phyloP scores from a whole-genome alignment of 2,113 vertebrate genomes.

The Eretmochelys imbricata region DNA sequence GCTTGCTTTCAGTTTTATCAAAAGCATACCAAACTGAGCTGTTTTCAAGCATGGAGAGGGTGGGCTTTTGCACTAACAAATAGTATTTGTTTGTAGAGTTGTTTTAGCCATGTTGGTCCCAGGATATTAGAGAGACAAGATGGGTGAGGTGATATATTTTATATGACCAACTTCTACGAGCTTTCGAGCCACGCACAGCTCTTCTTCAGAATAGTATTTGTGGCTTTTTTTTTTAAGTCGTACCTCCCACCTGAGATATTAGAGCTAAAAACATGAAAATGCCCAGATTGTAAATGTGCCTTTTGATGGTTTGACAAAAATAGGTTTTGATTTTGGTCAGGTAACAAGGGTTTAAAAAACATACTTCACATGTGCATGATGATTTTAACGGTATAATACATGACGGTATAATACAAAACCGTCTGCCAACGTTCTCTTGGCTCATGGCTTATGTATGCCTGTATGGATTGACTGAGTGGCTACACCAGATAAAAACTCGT shows the following conservation, averaged over 20 bases:
- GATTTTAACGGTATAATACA: neutral
- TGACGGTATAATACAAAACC: neutral
- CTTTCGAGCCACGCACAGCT: neutral
- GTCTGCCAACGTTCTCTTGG: neutral
- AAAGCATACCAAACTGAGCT: neutral
- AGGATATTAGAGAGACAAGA: neutral
- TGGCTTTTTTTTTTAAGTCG: neutral
- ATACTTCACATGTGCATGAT: fast-evolving
- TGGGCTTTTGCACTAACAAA: neutral
- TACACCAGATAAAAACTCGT: neutral
- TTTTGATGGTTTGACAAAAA: neutral
- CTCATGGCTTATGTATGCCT: neutral
- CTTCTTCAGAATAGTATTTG: neutral
- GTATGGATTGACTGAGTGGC: neutral
- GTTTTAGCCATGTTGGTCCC: neutral
- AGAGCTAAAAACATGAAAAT: neutral
- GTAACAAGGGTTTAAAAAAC: neutral
- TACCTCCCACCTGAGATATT: neutral
- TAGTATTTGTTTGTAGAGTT: neutral
- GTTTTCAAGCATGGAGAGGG: neutral
- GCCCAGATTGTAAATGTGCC: neutral
- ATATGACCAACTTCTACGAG: neutral
- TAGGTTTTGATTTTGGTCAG: too few species aligned
- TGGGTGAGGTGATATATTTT: neutral
- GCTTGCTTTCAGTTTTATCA: neutral